Evolutionary conservation across 2,113 vertebrate genomes (phyloP), one percentile per base, ranked within the genome.

Genomic region (Ancistrus triradiatus): DNA sequence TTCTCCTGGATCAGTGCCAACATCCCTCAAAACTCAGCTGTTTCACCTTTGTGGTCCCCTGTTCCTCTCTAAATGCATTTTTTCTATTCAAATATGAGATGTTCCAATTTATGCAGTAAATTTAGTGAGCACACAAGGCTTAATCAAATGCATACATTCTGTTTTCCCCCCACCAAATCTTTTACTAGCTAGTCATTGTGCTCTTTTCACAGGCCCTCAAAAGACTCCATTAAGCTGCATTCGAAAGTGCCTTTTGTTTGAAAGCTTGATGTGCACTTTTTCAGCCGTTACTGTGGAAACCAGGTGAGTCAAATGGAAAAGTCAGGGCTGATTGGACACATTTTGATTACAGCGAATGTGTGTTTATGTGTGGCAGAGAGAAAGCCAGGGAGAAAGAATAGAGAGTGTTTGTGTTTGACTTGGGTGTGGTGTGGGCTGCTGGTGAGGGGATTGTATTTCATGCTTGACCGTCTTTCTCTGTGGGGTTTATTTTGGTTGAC

Each of bases 251-350:
- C 74, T 10, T 33, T 75, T 75, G 70, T 74, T 79, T 72, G 69
- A 78, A 79, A 72, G 63, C 70, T 64, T 79, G 67, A 72, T 74
- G 73, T 70, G 55, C 69, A 71, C 73, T 79, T 77, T 60, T 33
- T 18, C 58, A 46, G 63, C 38, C 7, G 82, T 85, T 83, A 74
- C 84, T 47, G 42, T 81, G 76, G 84, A 74, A 84, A 88, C 83
- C 85, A 79, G 78, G 80, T 79, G 49, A 79, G 59, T 75, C 59
- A 59, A 69, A 69, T 69, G 37, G 57, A 72, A 63, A 73, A 61
- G 61, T 64, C 66, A 64, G 46, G 28, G 51, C 43, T 69, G 72
- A 69, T 69, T 69, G 43, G 60, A 69, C 28, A 55, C 63, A 64
- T 66, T 69, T 66, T 74, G 66, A 69, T 65, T 69, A 60, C 15